These are phyloP conservation scores for Sminthurides aquaticus DNA, from an alignment of 2,888 invertebrate genomes.

Conservation along the genomic window DNA sequence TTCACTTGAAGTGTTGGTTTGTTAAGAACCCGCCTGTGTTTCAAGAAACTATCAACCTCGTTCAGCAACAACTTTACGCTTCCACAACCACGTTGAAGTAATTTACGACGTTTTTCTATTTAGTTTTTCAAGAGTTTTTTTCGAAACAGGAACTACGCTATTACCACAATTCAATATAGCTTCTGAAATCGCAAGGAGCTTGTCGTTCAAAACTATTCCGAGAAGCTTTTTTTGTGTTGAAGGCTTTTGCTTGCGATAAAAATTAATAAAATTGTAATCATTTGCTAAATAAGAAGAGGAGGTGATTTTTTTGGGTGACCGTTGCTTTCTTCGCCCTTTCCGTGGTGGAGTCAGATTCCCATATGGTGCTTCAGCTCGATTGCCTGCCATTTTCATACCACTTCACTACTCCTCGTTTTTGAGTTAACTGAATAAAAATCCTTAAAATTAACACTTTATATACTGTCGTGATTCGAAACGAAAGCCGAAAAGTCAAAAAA, in stretches of 20 bases:
- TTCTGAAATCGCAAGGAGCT: background rate
- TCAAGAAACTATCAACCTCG: background rate
- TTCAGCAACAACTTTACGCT: background rate
- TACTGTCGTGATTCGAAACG: no score
- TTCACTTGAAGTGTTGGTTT: background rate
- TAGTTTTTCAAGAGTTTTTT: conserved; percentile 1
- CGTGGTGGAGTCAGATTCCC: no score
- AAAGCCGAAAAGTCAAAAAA: no score
- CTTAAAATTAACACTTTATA: no score
- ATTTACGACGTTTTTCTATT: background rate
- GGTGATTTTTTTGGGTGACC: no score
- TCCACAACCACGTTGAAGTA: background rate
- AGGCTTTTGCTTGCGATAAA: background rate
- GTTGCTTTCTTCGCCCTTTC: no score
- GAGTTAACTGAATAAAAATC: no score
- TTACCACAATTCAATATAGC: background rate
- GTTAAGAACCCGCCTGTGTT: background rate
- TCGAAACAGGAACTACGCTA: background rate
- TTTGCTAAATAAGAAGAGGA: conserved; percentile 5
- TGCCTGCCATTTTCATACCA: no score
- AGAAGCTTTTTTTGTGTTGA: background rate
- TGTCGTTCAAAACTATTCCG: background rate
- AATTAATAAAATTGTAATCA: background rate
- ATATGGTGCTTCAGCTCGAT: no score
- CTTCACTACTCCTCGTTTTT: no score